These are phyloP conservation scores for Tetraodon nigroviridis DNA, from an alignment of 2,113 vertebrate species.

Conservation along the genomic window DNA sequence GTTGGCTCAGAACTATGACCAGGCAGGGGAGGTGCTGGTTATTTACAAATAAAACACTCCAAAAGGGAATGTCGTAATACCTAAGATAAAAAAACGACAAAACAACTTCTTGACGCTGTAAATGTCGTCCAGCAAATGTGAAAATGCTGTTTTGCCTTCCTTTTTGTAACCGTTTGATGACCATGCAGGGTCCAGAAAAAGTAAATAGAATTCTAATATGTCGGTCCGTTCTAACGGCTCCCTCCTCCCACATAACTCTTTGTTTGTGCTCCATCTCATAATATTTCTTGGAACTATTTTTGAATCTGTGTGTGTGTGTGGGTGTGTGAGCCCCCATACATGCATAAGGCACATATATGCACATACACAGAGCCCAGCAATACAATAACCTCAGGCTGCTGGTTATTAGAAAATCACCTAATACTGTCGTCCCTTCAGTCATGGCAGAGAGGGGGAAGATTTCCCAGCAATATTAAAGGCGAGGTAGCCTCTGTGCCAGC, in stretches of 20 bases:
- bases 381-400: slow-evolving; percentile 76
- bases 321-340: slow-evolving; percentile 29
- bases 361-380: slow-evolving; percentile 47
- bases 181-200: not conserved
- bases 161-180: not conserved
- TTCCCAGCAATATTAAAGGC: slow-evolving; percentile 73
- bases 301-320: slow-evolving; percentile 46
- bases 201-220: not conserved
- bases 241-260: slow-evolving; percentile 2
- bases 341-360: slow-evolving; percentile 41
- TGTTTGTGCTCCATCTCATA: slow-evolving; percentile 16
- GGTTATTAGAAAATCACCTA: slow-evolving; percentile 87
- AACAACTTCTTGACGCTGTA: not conserved
- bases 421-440: slow-evolving; percentile 67
- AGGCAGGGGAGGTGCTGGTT: slow-evolving; percentile 11
- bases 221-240: not conserved
- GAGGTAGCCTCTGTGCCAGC: slow-evolving; percentile 64
- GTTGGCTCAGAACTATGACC: slow-evolving; percentile 21
- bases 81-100: no score
- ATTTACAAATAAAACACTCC: slow-evolving; percentile 14
- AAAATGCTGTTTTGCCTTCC: no score
- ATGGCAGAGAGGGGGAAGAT: slow-evolving; percentile 51
- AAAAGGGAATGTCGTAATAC: not conserved
- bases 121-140: no score
- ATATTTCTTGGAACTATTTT: slow-evolving; percentile 47